Percentiles rank a stretch among this genome's conserved stretches.
Evolutionary conservation across 2,113 vertebrate species (phyloP).

Genomic region (Pedionomus torquatus): DNA sequence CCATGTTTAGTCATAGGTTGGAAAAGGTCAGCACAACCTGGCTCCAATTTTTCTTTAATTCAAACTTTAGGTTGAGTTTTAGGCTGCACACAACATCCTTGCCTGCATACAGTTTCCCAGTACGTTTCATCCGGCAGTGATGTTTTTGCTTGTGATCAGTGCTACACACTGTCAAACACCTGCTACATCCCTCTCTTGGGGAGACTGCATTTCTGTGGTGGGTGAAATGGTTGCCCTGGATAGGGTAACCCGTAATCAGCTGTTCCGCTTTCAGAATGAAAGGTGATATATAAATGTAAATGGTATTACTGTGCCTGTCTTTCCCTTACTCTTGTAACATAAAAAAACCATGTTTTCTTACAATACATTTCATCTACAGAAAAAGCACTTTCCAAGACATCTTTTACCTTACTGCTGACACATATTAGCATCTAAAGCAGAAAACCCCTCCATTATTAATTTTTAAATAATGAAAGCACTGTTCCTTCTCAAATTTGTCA

Average conservation of each 20-base stretch:
- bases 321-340: background rate
- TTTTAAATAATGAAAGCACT: slow-evolving; percentile 23
- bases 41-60: background rate
- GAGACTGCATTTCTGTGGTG: background rate
- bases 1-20: background rate
- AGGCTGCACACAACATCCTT: background rate
- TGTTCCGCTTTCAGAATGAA: background rate
- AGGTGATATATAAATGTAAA: background rate
- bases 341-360: background rate
- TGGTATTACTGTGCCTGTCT: background rate
- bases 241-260: background rate
- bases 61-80: background rate
- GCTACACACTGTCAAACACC: background rate
- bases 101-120: background rate
- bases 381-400: background rate
- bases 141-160: background rate
- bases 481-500: background rate
- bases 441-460: slow-evolving; percentile 7
- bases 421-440: background rate
- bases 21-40: background rate
- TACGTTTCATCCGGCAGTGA: background rate
- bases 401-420: slow-evolving; percentile 5
- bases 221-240: background rate
- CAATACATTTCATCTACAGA: background rate
- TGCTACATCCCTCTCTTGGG: background rate